Evolutionary conservation across 1,140 invertebrate species (phyloP), one percentile per base, ranked within the genome.

Genomic region (Diuraphis noxia): DNA sequence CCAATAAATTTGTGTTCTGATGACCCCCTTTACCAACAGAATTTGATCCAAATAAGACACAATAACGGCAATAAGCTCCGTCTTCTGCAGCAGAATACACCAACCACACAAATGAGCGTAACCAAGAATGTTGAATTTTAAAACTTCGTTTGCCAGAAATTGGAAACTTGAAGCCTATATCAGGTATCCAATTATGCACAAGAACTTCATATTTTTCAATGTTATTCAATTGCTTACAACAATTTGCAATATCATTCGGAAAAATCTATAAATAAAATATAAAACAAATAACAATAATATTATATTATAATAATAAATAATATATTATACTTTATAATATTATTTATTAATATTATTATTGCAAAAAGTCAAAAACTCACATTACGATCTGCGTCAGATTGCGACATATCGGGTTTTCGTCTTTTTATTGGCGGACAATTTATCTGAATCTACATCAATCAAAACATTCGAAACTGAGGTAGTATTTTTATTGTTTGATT

Each of bases 141-240:
- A 52, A 56, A 86, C 49, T 86, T 86, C 43, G 40, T 86, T 43
- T 49, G n/a, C 43, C 46, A 46, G 17, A 23, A 49, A 19, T 52
- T 7, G 46, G 46, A 86, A 86, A 86, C 85, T 49, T 49, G 9
- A 86, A 86, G 46, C 52, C 43, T 49, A 38, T 25, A 49, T 46
- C 43, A 49, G 85, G 46, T 86, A 86, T 52, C 85, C 85, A 86
- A 84, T 84, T 19, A 84, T 84, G 40, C 81, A 41, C 13, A 41
- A 41, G 38, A 43, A 84, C 40, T 84, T 84, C 40, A n/a, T 84
- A 84, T 84, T 84, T 84, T 84, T n/a, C 30, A 84, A 84, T 84
- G 81, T 43, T 25, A 7, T 84, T 41, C 40, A 84, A 84, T n/a
- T 84, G 3, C 4, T 84, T 41, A 19, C 40, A 40, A 84, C 81